Conservation (phyloP, 2,113 vertebrate genomes). For the Phalacrocorax aristotelis region DNA sequence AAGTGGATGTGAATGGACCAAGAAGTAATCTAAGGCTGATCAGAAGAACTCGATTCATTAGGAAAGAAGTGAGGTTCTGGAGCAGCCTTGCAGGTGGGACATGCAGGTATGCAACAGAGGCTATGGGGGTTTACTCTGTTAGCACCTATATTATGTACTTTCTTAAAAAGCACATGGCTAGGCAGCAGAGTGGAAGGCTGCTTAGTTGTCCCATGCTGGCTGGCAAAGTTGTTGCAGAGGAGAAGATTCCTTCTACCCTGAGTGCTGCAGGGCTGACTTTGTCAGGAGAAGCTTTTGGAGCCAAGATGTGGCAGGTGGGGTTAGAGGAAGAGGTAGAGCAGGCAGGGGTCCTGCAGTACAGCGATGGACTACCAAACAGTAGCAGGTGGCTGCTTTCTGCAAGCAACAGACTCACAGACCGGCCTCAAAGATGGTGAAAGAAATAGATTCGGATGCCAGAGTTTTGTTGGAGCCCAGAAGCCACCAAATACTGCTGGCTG, state of each 20-base stretch:
- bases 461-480: neutral
- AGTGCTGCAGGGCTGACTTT: neutral
- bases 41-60: neutral
- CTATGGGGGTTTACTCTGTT: neutral
- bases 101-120: neutral
- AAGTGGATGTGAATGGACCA: neutral
- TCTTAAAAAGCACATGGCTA: neutral
- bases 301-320: neutral
- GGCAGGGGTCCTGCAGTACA: neutral
- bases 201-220: neutral
- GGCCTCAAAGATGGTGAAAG: neutral
- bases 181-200: neutral
- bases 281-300: neutral
- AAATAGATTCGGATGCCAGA: neutral
- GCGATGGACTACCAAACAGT: neutral
- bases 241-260: neutral
- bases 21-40: neutral
- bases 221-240: neutral
- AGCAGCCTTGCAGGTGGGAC: neutral
- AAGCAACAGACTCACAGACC: neutral
- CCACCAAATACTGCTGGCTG: neutral
- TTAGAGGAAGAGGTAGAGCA: neutral
- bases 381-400: neutral
- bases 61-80: neutral
- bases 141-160: neutral